Evolutionary conservation across 2,797 vertebrate species (phyloP), one percentile per base, ranked within the genome.

Genomic region (Ciconia nigra): DNA sequence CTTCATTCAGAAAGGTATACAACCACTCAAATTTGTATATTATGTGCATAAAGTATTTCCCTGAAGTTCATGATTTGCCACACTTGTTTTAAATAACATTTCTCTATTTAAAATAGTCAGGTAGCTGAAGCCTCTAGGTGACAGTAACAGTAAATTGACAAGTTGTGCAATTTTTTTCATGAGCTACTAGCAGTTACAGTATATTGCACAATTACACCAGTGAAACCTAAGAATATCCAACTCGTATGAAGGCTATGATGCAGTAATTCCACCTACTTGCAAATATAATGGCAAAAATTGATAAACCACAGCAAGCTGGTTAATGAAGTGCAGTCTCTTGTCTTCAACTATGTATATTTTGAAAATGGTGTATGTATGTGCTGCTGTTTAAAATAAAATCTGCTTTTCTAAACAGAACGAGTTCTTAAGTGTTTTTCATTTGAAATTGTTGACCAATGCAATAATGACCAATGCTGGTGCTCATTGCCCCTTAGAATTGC

Each of bases 351-450:
- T 81, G 61, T 93, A 46, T 96, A 83, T 94, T 88, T 94, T 62
- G 70, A 73, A 88, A 84, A 65, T 90, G 25, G 57, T 83, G 15
- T 87, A 74, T 47, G 82, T 80, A 47, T 76, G 67, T 89, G 70
- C 85, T 96, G 42, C 61, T 81, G 65, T 77, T 91, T 39, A 52
- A 87, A 96, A 94, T 95, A 94, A 93, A 96, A 91, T 54, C 35
- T 78, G 44, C 73, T 90, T 83, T 93, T 91, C 65, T 78, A 57
- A 91, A 77, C 35, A 13, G 19, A 73, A 62, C 0, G 0, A 85
- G 5, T 29, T 72, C 11, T 6, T 16, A 28, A 33, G 21, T 49
- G 16, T 35, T 26, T 59, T 66, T 63, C 6, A 24, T 69, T 89
- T 39, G 19, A 67, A 79, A 29, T 26, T 37, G 13, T 39, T 54